A percentile compares a stretch with the other conserved stretches of the same genome.
These are phyloP conservation scores for Pteropus rufus DNA, from an alignment of 2,797 vertebrate species.

Conservation along the genomic window DNA sequence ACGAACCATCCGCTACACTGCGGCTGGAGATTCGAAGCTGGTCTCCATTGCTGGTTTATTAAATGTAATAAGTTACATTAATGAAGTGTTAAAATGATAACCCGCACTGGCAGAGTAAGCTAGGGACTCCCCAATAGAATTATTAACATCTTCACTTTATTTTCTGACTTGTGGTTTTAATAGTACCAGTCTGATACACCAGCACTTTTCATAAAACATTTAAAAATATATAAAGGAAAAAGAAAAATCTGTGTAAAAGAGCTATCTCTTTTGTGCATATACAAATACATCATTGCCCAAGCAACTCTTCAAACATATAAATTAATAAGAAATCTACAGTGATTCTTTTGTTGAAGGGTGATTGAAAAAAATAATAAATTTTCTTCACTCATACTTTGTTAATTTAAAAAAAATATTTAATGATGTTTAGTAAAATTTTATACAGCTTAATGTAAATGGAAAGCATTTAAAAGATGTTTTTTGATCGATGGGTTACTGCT, in stretches of 20 bases:
- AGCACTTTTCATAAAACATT: not conserved
- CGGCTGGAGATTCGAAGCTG: constrained; percentile 39
- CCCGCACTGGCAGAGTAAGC: constrained; percentile 14
- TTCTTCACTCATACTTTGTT: not conserved
- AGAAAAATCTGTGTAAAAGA: not conserved
- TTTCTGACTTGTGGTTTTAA: constrained; percentile 71
- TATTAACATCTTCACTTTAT: constrained; percentile 56
- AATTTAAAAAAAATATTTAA: constrained; percentile 13
- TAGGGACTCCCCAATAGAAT: constrained; percentile 53
- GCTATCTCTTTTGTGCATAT: not conserved
- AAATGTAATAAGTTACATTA: constrained; percentile 71
- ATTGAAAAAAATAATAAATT: not conserved
- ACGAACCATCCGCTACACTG: constrained; percentile 45
- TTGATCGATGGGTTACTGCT: not conserved
- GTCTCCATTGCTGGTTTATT: constrained; percentile 68
- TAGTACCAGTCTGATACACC: not conserved
- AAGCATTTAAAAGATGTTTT: not conserved
- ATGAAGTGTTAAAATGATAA: constrained; percentile 64
- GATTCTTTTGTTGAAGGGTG: not conserved
- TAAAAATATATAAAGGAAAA: constrained; percentile 35
- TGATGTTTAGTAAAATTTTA: not conserved
- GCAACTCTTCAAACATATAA: not conserved
- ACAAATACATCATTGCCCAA: not conserved
- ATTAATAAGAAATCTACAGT: constrained; percentile 3
- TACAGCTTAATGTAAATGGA: not conserved